Evolutionary conservation across 2,113 vertebrate genomes (phyloP), one percentile per base, ranked within the genome.

Genomic region (Centrocercus urophasianus): DNA sequence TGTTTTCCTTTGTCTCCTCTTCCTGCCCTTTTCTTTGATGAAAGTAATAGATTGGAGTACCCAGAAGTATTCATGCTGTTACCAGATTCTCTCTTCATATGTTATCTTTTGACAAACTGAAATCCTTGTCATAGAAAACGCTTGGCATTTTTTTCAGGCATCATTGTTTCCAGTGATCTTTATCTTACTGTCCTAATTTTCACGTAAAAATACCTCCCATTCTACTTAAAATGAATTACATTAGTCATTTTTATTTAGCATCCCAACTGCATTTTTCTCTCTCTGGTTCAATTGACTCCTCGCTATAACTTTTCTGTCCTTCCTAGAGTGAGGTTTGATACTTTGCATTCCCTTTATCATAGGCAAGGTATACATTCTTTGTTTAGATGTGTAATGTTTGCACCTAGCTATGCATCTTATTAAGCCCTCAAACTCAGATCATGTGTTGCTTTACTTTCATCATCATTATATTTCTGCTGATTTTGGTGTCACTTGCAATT

Each of bases 291-390:
- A 7, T 50, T 43, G 18, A 8, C 48, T 79, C 30, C 28, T 50
- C 8, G 4, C 8, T 8, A 11, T 13, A 32, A 36, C 36, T 80
- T 71, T 80, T 66, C 57, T 36, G 45, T 45, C 69, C 57, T 65
- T 30, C 54, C 54, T 24, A 8, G 12, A 61, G 12, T 14, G 47
- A 47, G 36, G 11, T 52, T 30, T 20, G 60, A 83, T 67, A 21
- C 25, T 78, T 40, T 0, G 0, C 5, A 21, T 52, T 82, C 50
- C 24, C 36, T 47, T 45, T 11, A 36, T 40, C 32, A 36, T 6
- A 47, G 47, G 20, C 21, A 36, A 67, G 20, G 12, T 71, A 72
- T 50, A 21, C 21, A 3, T 87, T 65, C 47, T 21, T 52, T 76
- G 21, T 63, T 75, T 42, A 76, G n/a, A 24, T 43, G 16, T 19